Conservation (phyloP, 1,140 invertebrate genomes). For the Contarinia nasturtii region DNA sequence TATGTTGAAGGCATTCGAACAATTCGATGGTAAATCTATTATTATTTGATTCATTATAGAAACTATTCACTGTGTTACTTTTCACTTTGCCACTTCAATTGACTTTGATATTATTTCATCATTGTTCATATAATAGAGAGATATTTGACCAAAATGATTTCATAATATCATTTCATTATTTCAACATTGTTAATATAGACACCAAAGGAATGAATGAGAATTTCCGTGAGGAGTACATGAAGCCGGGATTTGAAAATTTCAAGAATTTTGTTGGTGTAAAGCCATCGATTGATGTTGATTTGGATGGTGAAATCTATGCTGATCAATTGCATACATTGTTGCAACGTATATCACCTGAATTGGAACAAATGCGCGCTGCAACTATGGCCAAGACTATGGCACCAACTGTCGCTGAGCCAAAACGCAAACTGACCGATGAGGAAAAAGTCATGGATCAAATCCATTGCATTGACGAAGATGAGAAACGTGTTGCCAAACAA, state of each 20-base stretch:
- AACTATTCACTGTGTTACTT: too few species aligned
- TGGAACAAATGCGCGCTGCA: slow-evolving; percentile 11
- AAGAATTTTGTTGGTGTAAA: slow-evolving; percentile 16
- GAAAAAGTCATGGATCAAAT: slow-evolving; percentile 20
- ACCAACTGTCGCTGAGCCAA: slow-evolving; percentile 2
- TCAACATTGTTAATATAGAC: background rate
- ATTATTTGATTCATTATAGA: background rate
- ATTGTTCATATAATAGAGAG: too few species aligned
- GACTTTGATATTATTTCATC: too few species aligned
- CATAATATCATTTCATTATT: background rate
- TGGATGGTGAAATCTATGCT: slow-evolving; percentile 22
- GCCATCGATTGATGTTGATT: slow-evolving; percentile 16
- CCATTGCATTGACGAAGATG: slow-evolving; percentile 15
- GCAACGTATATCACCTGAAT: slow-evolving; percentile 14
- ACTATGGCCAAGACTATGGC: slow-evolving; percentile 11
- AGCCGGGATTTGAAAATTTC: slow-evolving; percentile 20
- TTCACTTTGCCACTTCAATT: too few species aligned
- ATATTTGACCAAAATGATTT: background rate
- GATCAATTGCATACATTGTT: slow-evolving; percentile 20
- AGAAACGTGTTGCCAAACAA: slow-evolving; percentile 6
- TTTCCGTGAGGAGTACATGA: slow-evolving; percentile 17
- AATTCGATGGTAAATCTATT: slow-evolving; percentile 13
- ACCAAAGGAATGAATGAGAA: slow-evolving; percentile 10
- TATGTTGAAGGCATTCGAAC: slow-evolving; percentile 19
- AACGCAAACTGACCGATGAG: slow-evolving; percentile 15